Conservation (phyloP, 2,888 invertebrate genomes). For the Drosophila robusta region DNA sequence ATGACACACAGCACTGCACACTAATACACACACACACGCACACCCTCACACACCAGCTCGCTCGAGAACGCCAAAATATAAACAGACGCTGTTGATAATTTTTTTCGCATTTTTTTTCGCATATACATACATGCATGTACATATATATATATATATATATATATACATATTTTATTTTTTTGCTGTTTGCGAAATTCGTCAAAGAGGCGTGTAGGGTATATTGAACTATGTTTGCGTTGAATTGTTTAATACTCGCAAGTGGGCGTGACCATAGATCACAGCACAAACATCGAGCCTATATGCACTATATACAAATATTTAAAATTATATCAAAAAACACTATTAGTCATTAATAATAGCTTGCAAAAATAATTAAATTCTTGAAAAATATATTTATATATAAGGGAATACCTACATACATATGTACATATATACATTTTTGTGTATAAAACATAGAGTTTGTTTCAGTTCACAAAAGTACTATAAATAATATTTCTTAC, state of each 20-base stretch:
- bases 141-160: background rate
- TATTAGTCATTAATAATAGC: background rate
- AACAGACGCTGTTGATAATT: constrained; percentile 61
- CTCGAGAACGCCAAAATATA: constrained; percentile 40
- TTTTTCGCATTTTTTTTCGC: constrained; percentile 36
- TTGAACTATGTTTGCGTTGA: constrained; percentile 10
- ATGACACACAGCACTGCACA: constrained; percentile 28
- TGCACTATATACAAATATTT: no score
- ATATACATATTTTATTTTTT: background rate
- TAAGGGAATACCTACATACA: no score
- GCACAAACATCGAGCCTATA: no score
- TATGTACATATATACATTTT: no score
- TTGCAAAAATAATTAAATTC: no score
- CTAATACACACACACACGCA: constrained; percentile 29
- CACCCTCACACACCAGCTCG: constrained; percentile 5
- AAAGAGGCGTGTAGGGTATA: constrained; percentile 40
- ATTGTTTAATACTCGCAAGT: background rate
- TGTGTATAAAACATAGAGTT: no score
- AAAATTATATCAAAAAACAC: background rate
- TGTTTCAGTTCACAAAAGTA: no score
- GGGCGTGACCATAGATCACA: constrained; percentile 25
- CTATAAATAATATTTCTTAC: no score
- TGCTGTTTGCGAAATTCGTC: constrained; percentile 10
- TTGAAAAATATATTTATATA: no score
- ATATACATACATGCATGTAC: constrained; percentile 23